phyloP scores from a whole-genome alignment of 2,113 vertebrate genomes.

The Zosterops pallidus region DNA sequence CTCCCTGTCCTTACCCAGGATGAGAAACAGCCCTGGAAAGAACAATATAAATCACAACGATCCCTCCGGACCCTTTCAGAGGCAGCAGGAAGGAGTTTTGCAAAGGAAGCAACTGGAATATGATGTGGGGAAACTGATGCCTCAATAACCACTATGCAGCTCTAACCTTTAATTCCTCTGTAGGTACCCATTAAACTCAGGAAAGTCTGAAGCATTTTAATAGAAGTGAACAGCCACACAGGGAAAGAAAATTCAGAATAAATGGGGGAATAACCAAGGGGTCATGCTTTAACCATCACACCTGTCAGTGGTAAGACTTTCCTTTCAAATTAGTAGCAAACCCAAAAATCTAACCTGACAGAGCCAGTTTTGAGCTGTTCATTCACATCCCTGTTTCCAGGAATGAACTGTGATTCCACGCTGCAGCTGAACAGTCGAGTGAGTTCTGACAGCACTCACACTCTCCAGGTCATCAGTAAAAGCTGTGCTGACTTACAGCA shows the following conservation, averaged over 20 bases:
- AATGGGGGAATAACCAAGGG: not conserved
- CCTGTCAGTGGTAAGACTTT: not conserved
- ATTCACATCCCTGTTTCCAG: not conserved
- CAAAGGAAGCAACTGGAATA: not conserved
- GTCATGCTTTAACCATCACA: not conserved
- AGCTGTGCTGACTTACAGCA: not conserved
- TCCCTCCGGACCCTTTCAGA: not conserved
- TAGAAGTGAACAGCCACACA: not conserved
- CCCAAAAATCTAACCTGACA: not conserved
- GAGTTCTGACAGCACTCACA: not conserved
- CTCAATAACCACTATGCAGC: rapidly evolving
- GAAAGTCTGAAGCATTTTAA: not conserved
- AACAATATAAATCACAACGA: not conserved
- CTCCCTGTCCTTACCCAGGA: rapidly evolving
- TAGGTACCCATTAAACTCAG: not conserved
- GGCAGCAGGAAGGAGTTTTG: not conserved
- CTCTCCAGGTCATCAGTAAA: not conserved
- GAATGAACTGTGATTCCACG: rapidly evolving
- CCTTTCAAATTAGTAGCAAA: not conserved
- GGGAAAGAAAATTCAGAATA: not conserved
- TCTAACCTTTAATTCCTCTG: not conserved
- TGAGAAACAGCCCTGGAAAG: not conserved
- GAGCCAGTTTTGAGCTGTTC: not conserved
- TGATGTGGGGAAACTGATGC: not conserved
- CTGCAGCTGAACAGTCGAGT: not conserved